Conservation (phyloP, 2,888 invertebrate species). For the Conops quadrifasciatus region DNA sequence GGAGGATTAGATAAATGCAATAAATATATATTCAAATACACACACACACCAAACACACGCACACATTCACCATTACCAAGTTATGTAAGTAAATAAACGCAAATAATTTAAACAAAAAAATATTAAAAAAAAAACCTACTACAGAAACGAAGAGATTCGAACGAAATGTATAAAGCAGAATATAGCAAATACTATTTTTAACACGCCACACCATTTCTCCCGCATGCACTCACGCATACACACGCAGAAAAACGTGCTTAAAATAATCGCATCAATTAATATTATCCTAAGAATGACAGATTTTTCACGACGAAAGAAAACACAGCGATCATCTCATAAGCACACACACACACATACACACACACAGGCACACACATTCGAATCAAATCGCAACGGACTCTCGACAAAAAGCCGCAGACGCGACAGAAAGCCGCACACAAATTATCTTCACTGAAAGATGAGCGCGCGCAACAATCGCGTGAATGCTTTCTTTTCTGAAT, state of each 20-base stretch:
- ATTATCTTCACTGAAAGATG: too few species aligned
- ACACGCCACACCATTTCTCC: neutral
- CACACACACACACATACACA: slow-evolving; percentile 11
- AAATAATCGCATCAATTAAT: too few species aligned
- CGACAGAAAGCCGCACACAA: too few species aligned
- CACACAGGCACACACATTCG: neutral
- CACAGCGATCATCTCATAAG: neutral
- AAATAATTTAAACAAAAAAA: slow-evolving; percentile 13
- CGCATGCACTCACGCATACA: slow-evolving; percentile 27
- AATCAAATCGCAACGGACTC: neutral
- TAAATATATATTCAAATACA: neutral
- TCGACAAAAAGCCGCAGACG: too few species aligned
- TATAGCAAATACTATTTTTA: neutral
- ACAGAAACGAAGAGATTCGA: neutral
- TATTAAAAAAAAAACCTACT: slow-evolving; percentile 12
- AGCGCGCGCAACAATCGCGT: too few species aligned
- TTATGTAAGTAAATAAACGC: slow-evolving; percentile 4
- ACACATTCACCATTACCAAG: neutral
- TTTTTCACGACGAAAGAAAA: too few species aligned
- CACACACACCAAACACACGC: slow-evolving; percentile 1
- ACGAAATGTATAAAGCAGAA: neutral
- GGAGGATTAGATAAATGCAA: neutral
- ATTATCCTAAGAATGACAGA: too few species aligned
- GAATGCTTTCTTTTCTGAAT: too few species aligned
- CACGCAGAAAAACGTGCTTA: too few species aligned